Conservation (phyloP, 2,888 invertebrate genomes). For the Chalcis sispes region DNA sequence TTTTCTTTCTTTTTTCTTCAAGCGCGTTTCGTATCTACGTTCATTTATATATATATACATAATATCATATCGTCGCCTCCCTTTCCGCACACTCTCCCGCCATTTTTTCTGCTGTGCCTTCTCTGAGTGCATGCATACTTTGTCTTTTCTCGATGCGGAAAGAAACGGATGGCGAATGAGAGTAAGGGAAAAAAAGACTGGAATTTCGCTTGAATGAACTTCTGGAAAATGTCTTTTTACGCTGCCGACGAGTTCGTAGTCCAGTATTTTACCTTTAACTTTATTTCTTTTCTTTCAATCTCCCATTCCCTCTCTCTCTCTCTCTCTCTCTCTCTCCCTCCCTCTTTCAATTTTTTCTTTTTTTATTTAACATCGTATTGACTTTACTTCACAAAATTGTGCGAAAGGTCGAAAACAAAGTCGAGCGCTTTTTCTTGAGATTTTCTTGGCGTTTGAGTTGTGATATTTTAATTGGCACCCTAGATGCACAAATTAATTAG, state of each 20-base stretch:
- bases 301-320: no score
- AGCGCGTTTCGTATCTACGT: neutral
- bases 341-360: neutral
- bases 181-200: conserved; percentile 44
- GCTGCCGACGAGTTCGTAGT: no score
- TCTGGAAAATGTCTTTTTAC: conserved; percentile 48
- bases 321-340: no score
- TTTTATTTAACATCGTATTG: conserved; percentile 26
- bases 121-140: conserved; percentile 46
- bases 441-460: conserved; percentile 24
- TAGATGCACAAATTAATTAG: conserved; percentile 37
- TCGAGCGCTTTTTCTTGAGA: conserved; percentile 5
- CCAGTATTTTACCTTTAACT: no score
- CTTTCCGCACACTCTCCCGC: neutral
- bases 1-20: conserved; percentile 6
- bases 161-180: conserved; percentile 43
- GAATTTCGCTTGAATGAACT: conserved; percentile 42
- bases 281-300: no score
- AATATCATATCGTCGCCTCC: no score
- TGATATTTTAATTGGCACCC: conserved; percentile 27
- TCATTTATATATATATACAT: no score
- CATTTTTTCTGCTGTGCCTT: neutral
- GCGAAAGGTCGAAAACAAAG: neutral
- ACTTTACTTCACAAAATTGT: conserved; percentile 6
- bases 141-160: conserved; percentile 48